A percentile compares a stretch with the other conserved stretches of the same genome.
Conservation (phyloP, 2,797 vertebrate species). For the Myiotriccus ornatus region DNA sequence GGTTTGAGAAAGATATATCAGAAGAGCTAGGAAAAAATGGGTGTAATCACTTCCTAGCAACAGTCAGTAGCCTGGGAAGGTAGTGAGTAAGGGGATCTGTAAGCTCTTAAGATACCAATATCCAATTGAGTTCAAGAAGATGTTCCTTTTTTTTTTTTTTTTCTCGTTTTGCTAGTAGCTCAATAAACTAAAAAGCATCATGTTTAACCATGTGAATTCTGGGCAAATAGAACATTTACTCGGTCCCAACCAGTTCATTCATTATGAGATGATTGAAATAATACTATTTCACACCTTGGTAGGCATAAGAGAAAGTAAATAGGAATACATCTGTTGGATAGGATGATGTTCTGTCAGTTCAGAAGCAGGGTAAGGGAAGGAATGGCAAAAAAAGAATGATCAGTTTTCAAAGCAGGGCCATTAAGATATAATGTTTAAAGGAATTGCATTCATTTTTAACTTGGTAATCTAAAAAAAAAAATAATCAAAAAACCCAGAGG, state of each 20-base stretch:
- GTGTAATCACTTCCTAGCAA: background rate
- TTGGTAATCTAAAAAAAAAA: background rate
- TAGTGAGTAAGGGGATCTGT: background rate
- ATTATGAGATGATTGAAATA: background rate
- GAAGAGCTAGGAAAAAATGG: background rate
- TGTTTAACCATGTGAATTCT: background rate
- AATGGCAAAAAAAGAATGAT: background rate
- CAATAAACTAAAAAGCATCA: background rate
- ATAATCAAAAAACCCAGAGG: rapidly evolving
- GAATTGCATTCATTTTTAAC: background rate
- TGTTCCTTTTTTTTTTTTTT: background rate
- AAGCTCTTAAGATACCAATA: background rate
- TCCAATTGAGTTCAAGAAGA: background rate
- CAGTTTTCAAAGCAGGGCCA: background rate
- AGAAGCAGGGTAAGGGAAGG: background rate
- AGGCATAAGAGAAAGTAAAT: background rate
- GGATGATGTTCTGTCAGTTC: background rate
- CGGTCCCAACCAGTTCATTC: background rate
- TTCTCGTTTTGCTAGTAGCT: background rate
- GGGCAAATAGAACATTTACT: background rate
- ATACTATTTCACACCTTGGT: background rate
- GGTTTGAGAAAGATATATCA: background rate
- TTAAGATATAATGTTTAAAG: background rate
- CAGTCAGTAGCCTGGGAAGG: background rate
- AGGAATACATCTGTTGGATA: background rate